Conservation (phyloP, 2,113 vertebrate genomes). For the Tringa solitaria region DNA sequence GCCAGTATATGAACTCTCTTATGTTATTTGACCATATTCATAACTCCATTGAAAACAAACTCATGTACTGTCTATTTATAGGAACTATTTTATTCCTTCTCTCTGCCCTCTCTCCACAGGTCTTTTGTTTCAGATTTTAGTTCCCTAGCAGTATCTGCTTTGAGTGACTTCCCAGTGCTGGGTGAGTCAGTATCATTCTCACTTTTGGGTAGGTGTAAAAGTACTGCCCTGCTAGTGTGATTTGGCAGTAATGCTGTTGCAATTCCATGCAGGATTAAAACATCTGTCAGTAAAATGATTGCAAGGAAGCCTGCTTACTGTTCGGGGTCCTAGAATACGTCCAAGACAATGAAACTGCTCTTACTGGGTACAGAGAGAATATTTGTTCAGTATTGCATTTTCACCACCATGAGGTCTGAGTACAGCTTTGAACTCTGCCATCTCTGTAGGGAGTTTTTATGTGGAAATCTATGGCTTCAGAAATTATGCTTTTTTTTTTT, state of each 20-base stretch:
- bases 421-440: background rate
- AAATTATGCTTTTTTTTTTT: background rate
- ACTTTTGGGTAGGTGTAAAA: background rate
- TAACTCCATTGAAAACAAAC: background rate
- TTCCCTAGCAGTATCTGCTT: background rate
- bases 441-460: background rate
- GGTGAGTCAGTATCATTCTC: background rate
- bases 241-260: background rate
- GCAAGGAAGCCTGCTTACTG: background rate
- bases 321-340: background rate
- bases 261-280: background rate
- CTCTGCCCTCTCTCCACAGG: background rate
- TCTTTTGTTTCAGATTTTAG: conserved; percentile 4
- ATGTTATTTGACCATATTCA: background rate
- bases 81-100: background rate
- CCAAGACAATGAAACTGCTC: background rate
- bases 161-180: background rate
- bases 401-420: background rate
- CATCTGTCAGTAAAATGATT: background rate
- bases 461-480: background rate
- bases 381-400: background rate
- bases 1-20: background rate
- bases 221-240: background rate
- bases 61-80: background rate
- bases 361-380: background rate